Evolutionary conservation across 2,888 invertebrate genomes (phyloP).

Genomic region (Perdita meconis): DNA sequence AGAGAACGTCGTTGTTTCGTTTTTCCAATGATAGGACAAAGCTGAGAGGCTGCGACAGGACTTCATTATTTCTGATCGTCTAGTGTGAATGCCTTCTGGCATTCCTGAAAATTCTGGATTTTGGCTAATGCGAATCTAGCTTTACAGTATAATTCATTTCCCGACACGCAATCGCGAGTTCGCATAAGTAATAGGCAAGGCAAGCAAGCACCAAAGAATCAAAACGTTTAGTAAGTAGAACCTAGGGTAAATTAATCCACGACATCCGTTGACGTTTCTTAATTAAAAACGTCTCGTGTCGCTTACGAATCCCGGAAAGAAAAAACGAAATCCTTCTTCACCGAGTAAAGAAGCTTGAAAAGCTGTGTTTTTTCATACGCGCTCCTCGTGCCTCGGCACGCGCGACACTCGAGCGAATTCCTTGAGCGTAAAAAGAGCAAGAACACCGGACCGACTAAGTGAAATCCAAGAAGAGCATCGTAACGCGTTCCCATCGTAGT

Average conservation of each 20-base stretch:
- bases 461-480: conserved; percentile 39
- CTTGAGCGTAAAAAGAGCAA: conserved; percentile 27
- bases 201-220: too few relatives aligned
- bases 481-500: conserved; percentile 14
- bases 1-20: too few relatives aligned
- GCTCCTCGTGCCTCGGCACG: neutral
- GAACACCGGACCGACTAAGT: conserved; percentile 10
- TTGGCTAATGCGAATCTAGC: too few relatives aligned
- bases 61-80: too few relatives aligned
- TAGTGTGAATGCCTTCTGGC: too few relatives aligned
- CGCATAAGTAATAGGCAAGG: too few relatives aligned
- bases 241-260: conserved; percentile 38
- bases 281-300: conserved; percentile 16
- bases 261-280: conserved; percentile 1
- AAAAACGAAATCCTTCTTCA: neutral
- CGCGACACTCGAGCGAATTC: conserved; percentile 17
- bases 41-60: too few relatives aligned
- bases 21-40: too few relatives aligned
- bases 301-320: neutral
- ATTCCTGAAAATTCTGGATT: too few relatives aligned
- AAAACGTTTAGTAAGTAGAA: too few relatives aligned
- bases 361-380: neutral
- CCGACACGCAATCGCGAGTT: too few relatives aligned
- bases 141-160: too few relatives aligned
- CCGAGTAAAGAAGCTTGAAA: conserved; percentile 13